Evolutionary conservation across 2,113 vertebrate genomes (phyloP), one percentile per base, ranked within the genome.

Genomic region (Abramis brama): DNA sequence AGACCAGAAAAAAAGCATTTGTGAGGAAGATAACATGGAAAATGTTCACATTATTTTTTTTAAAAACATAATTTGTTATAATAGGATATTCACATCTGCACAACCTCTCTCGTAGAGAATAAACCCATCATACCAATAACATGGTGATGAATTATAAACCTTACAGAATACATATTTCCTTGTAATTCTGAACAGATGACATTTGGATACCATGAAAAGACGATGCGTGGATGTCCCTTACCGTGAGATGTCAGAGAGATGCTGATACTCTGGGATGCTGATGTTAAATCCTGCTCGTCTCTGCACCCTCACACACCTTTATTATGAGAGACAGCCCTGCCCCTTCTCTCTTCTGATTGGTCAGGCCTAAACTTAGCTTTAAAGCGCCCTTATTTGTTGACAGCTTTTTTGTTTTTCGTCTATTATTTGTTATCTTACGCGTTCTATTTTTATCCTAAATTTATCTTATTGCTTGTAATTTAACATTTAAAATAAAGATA

Each of bases 311-410:
- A 89, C 68, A 87, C 87, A 90, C 89, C 84, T 90, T 83, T 91
- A 86, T 86, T n/a, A 89, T 89, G 88, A 86, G 87, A 85, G 79
- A 86, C 89, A 88, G 87, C 86, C 91, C 90, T 87, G 90, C 95
- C 95, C 78, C 77, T 81, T 86, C 89, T 89, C 11, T 25, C 5
- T 80, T 2, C 66, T 80, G 33, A 94, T 93, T 94, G 94, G 93
- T 87, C 90, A 79, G 90, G 3, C 3, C 1, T 8, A 74, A 80
- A 6, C 2, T 4, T 36, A 11, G n/a, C 66, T 57, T 57, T 33
- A 21, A 73, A n/a, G 30, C 6, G 19, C 50, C 2, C 25, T 30
- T 71, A 21, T 25, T 79, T 27, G 64, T 76, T 68, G 17, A 73
- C 15, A 47, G 11, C 39, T 75, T 27, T 80, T 27, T 2, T 4